Evolutionary conservation across 1,140 invertebrate genomes (phyloP).

Genomic region (Nasonia longicornis): DNA sequence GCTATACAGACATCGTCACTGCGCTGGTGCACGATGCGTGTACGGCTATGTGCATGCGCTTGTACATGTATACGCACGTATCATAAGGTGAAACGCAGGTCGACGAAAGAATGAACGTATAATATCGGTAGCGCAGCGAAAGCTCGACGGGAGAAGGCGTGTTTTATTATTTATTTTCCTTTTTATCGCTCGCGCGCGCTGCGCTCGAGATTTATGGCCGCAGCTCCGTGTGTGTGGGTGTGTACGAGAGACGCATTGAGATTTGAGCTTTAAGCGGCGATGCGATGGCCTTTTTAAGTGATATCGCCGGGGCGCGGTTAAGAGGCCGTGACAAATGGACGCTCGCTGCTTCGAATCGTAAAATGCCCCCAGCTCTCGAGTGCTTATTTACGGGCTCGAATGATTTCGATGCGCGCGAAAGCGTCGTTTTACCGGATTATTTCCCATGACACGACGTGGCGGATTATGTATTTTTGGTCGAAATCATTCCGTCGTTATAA

Average conservation of each 20-base stretch:
- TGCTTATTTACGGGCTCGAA: neutral
- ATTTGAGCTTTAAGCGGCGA: neutral
- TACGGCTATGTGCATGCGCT: neutral
- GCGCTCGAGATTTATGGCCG: neutral
- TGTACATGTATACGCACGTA: neutral
- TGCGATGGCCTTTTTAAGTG: constrained; percentile 18
- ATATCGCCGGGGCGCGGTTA: neutral
- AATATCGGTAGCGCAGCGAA: constrained; percentile 27
- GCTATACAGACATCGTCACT: constrained; percentile 2
- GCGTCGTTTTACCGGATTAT: neutral
- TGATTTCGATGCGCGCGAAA: neutral
- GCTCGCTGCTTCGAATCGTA: neutral
- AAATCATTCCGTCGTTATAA: no score
- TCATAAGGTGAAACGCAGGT: constrained; percentile 1
- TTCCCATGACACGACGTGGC: no score
- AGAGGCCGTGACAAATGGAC: neutral
- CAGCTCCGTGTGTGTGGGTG: no score
- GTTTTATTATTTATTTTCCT: neutral
- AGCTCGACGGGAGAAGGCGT: neutral
- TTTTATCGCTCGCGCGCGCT: neutral
- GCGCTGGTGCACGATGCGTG: neutral
- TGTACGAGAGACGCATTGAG: neutral
- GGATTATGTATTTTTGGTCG: no score
- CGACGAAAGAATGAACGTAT: constrained; percentile 20
- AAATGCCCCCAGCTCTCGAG: neutral